Percentiles rank a stretch among this genome's conserved stretches.
Conservation (phyloP, 2,888 invertebrate genomes). For the Serrognathus titanus region DNA sequence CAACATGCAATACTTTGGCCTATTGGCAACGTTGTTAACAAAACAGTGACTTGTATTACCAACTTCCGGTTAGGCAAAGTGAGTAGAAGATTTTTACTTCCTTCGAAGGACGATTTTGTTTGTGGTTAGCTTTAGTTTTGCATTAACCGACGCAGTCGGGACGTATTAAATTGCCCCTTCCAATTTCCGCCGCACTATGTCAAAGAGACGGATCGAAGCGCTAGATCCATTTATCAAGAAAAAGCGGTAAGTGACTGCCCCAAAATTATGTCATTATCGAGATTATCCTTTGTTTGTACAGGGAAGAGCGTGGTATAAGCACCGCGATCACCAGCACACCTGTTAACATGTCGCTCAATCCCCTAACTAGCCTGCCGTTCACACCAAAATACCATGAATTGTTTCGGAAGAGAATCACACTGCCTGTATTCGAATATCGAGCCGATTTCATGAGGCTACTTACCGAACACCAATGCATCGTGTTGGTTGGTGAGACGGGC, state of each 20-base stretch:
- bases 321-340: conserved; percentile 34
- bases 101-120: too few species aligned
- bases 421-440: conserved; percentile 98
- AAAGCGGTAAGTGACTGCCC: conserved; percentile 60
- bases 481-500: conserved; percentile 98
- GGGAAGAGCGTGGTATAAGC: conserved; percentile 57
- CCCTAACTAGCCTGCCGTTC: conserved; percentile 78
- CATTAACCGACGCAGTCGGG: too few species aligned
- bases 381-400: conserved; percentile 87
- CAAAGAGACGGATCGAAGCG: conserved; percentile 83
- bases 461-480: conserved; percentile 90
- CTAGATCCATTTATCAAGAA: conserved; percentile 78
- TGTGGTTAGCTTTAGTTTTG: too few species aligned
- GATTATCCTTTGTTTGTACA: conserved; percentile 32
- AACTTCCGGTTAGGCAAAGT: too few species aligned
- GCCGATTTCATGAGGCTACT: conserved; percentile 93
- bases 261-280: not conserved
- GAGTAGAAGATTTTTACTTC: too few species aligned
- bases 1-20: too few species aligned
- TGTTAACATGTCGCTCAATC: conserved; percentile 60
- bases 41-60: too few species aligned
- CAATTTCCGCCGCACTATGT: conserved; percentile 53
- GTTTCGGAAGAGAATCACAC: conserved; percentile 79
- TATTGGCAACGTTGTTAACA: too few species aligned
- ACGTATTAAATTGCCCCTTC: too few species aligned